Evolutionary conservation across 2,888 invertebrate genomes (phyloP), one percentile per base, ranked within the genome.

Genomic region (Caenorhabditis uteleia): DNA sequence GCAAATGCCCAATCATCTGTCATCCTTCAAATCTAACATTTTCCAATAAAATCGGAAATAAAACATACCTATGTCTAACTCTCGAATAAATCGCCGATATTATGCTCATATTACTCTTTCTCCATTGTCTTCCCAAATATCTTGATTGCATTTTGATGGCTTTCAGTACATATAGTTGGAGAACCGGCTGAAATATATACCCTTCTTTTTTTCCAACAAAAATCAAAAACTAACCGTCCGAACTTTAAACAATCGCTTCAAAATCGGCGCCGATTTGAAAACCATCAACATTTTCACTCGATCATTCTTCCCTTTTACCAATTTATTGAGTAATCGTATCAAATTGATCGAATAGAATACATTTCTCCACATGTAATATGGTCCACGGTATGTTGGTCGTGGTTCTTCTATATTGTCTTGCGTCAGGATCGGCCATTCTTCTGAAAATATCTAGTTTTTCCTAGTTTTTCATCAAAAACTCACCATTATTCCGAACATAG

Each of bases 1-100:
- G 97, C 97, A 87, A 92, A 98, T 3, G 98, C 98, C 98, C 98
- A 99, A 85, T 99, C 98, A 84, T 99, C 98, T 82, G 95, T 97
- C 39, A 98, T 87, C 53, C 95, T 74, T 44, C 14, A 67, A 55
- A 44, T 16, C 27, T 27, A 44, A 23, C 25, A 44, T 44, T 40
- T 14, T 40, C 21, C 4, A 10, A 14, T 44, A 39, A 10, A 39
- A 20, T 39, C 18, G 5, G n/a, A 34, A 34, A n/a, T 18, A 40
- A 21, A 44, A 44, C 10, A 10, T 29, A 76, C 53, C 87, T 74
- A 77, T 88, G 88, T 21, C 87, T 79, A 8, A 88, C 87, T 87
- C 97, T 95, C 58, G 93, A 91, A 84, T 98, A 99, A 83, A 99
- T 99, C 58, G 95, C 95, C 84, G 95, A 95, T 86, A 99, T 93